Conservation (phyloP, 2,113 vertebrate genomes). For the Chaetops frenatus region DNA sequence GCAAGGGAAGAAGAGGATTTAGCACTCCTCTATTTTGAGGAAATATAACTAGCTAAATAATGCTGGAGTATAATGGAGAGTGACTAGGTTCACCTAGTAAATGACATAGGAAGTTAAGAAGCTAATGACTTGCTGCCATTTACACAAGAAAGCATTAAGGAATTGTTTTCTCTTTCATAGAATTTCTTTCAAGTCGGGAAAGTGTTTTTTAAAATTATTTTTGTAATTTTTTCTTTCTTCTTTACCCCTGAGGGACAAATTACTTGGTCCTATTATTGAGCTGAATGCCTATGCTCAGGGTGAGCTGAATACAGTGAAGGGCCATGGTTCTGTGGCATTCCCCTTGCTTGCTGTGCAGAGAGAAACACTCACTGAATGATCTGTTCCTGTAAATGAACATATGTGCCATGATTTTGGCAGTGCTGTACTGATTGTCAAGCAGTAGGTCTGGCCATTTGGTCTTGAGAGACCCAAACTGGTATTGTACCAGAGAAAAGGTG, state of each 20-base stretch:
- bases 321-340: not conserved
- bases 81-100: not conserved
- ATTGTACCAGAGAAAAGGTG: not conserved
- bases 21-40: not conserved
- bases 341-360: not conserved
- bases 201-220: not conserved
- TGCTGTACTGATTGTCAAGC: not conserved
- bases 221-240: rapidly evolving
- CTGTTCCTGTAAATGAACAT: not conserved
- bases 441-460: not conserved
- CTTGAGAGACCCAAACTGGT: not conserved
- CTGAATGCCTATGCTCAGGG: not conserved
- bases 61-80: not conserved
- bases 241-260: not conserved
- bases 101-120: not conserved
- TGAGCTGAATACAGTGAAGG: not conserved
- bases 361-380: not conserved
- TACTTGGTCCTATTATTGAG: not conserved
- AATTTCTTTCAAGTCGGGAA: not conserved
- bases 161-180: not conserved
- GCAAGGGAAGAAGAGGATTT: not conserved
- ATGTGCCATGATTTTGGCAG: not conserved
- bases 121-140: not conserved
- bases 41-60: not conserved
- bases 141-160: not conserved